Percentiles rank a stretch among this genome's conserved stretches.
These are phyloP conservation scores for Aspidapion aeneum DNA, from an alignment of 2,888 invertebrate species.

Conservation along the genomic window DNA sequence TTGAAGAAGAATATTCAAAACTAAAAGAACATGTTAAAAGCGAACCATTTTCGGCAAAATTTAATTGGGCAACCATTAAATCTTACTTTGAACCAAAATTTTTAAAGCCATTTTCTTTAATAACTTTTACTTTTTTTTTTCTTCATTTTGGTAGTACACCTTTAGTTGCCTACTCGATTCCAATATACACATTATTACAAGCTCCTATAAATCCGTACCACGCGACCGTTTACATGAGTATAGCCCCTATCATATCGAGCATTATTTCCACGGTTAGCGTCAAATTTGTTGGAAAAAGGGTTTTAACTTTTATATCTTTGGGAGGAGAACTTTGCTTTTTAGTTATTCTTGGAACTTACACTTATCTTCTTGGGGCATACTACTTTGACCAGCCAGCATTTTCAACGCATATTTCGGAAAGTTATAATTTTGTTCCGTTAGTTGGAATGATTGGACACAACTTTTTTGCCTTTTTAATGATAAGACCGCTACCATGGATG, in stretches of 20 bases:
- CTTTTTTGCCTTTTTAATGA: constrained; percentile 65
- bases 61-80: constrained; percentile 8
- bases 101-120: constrained; percentile 63
- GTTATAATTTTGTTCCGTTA: constrained; percentile 61
- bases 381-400: constrained; percentile 43
- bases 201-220: constrained; percentile 74
- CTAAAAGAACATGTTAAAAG: constrained; percentile 13
- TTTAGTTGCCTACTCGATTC: constrained; percentile 70
- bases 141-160: constrained; percentile 74
- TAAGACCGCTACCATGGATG: constrained; percentile 74
- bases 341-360: constrained; percentile 57
- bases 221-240: constrained; percentile 69
- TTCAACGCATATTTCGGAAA: background rate
- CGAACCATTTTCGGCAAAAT: background rate
- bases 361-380: constrained; percentile 36
- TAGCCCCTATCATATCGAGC: constrained; percentile 66
- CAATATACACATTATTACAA: constrained; percentile 65
- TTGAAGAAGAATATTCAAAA: constrained; percentile 54
- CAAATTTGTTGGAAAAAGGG: constrained; percentile 70
- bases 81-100: constrained; percentile 60
- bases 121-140: constrained; percentile 65
- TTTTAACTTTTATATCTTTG: constrained; percentile 63
- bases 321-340: constrained; percentile 63
- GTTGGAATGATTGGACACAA: constrained; percentile 63
- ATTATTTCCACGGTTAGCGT: constrained; percentile 63